Conservation (phyloP, 1,140 invertebrate genomes). For the Planococcus citri region DNA sequence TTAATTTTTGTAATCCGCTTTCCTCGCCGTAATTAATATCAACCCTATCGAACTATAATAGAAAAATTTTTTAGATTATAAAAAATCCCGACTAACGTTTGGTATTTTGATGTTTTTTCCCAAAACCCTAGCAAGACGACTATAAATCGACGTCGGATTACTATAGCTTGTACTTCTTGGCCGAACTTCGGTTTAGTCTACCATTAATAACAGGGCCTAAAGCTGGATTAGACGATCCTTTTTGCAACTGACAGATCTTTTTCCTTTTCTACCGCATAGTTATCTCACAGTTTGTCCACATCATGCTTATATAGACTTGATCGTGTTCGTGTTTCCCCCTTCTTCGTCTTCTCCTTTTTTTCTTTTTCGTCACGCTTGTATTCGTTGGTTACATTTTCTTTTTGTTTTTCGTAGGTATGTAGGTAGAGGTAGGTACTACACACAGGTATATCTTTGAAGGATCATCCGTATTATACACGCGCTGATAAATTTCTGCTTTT, state of each 20-base stretch:
- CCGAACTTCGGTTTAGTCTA: neutral
- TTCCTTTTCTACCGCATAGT: neutral
- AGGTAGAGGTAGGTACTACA: too few species aligned
- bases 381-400: too few species aligned
- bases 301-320: too few species aligned
- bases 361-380: too few species aligned
- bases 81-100: neutral
- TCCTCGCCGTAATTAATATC: neutral
- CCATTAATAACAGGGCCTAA: neutral
- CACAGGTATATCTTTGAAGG: too few species aligned
- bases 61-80: neutral
- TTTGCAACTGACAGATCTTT: constrained; percentile 2
- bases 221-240: neutral
- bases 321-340: too few species aligned
- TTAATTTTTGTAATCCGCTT: neutral
- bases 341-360: too few species aligned
- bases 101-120: neutral
- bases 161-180: neutral
- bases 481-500: too few species aligned
- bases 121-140: neutral
- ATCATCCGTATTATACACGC: too few species aligned
- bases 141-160: constrained; percentile 2
- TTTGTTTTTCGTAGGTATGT: too few species aligned
- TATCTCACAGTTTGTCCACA: too few species aligned
- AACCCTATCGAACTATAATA: neutral